phyloP scores from a whole-genome alignment of 2,113 vertebrate species.

The Hippocampus abdominalis region DNA sequence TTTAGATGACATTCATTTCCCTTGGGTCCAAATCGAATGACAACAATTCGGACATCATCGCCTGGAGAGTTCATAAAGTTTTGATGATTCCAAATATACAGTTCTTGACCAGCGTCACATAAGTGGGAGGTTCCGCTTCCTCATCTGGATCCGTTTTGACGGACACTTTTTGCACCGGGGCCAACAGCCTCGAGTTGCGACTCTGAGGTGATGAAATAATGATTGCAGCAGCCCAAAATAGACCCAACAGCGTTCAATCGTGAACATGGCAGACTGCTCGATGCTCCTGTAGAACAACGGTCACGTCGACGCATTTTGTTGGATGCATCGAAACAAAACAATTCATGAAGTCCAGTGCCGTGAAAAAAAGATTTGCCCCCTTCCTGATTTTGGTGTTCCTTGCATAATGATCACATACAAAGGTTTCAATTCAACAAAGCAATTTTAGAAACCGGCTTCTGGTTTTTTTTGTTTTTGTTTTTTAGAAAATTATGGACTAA shows the following conservation, averaged over 20 bases:
- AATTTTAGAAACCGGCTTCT: conserved; percentile 21
- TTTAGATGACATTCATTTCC: no score
- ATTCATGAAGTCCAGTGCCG: no score
- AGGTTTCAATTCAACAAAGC: no score
- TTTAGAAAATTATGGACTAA: not conserved
- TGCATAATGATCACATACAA: no score
- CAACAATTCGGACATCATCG: not conserved
- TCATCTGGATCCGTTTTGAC: not conserved
- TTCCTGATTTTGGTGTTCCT: no score
- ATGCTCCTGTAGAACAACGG: no score
- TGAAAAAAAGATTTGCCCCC: no score
- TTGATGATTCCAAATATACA: not conserved
- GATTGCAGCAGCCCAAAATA: not conserved
- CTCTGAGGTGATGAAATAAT: not conserved
- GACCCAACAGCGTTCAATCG: not conserved
- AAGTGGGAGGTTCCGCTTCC: not conserved
- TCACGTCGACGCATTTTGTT: no score
- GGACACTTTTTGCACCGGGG: not conserved
- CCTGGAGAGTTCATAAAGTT: not conserved
- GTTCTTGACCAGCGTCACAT: not conserved
- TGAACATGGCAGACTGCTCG: not conserved
- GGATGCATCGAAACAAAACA: no score
- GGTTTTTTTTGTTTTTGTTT: not conserved
- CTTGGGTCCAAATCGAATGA: not conserved
- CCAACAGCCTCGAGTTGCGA: not conserved